Percentiles rank a stretch among this genome's conserved stretches.
Conservation (phyloP, 1,140 invertebrate genomes). For the Ephestia elutella region DNA sequence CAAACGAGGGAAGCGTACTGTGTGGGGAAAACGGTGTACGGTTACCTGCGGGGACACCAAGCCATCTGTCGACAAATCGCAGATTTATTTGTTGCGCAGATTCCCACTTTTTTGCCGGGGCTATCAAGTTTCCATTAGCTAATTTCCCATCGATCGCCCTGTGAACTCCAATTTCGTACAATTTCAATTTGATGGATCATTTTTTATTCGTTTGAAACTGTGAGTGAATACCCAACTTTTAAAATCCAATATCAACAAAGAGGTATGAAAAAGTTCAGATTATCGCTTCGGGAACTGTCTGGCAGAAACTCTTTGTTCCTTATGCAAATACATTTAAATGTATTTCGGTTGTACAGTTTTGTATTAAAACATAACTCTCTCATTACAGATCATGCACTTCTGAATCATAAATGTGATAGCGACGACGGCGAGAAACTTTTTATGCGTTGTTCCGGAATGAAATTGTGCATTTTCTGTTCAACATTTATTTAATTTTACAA, state of each 20-base stretch:
- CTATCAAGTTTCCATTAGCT: slow-evolving; percentile 73
- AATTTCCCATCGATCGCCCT: slow-evolving; percentile 65
- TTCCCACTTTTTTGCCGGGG: slow-evolving; percentile 61
- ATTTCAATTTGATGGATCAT: slow-evolving; percentile 65
- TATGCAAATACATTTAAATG: slow-evolving; percentile 3
- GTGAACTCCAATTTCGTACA: slow-evolving; percentile 51
- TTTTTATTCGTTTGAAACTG: slow-evolving; percentile 62
- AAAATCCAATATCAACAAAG: slow-evolving; percentile 57
- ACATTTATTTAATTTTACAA: slow-evolving; percentile 2
- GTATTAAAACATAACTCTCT: not conserved
- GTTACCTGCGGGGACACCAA: slow-evolving; percentile 58
- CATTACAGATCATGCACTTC: slow-evolving; percentile 3
- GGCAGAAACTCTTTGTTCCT: not conserved
- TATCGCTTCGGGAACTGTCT: slow-evolving; percentile 1
- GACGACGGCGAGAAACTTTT: slow-evolving; percentile 1
- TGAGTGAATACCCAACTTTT: slow-evolving; percentile 49
- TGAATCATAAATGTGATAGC: slow-evolving; percentile 3
- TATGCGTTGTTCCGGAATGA: not conserved
- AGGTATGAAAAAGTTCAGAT: slow-evolving; percentile 31
- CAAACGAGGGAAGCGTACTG: slow-evolving; percentile 22
- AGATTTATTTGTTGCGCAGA: slow-evolving; percentile 66
- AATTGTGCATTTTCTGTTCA: not conserved
- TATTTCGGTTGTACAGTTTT: slow-evolving; percentile 2
- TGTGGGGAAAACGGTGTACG: slow-evolving; percentile 34
- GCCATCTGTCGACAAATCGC: slow-evolving; percentile 56